A percentile compares a stretch with the other conserved stretches of the same genome.
Evolutionary conservation across 2,113 vertebrate species (phyloP).

Genomic region (Mixornis gularis): DNA sequence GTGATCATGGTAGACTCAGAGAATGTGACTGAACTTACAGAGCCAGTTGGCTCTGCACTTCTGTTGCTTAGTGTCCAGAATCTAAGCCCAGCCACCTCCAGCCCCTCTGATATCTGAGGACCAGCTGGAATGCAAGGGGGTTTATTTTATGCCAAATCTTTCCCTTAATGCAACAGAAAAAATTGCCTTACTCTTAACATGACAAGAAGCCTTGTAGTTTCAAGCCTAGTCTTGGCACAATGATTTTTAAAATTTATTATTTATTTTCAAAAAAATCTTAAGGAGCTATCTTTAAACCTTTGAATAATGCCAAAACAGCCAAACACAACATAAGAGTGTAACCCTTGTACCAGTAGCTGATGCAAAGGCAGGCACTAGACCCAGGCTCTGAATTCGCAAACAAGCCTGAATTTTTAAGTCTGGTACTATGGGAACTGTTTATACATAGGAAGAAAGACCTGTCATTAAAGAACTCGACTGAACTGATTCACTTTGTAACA

Average conservation of each 20-base stretch:
- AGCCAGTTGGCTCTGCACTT: not conserved
- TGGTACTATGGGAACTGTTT: not conserved
- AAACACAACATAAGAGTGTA: not conserved
- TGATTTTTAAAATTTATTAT: not conserved
- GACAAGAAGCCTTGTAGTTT: not conserved
- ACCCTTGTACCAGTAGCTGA: not conserved
- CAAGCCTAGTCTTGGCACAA: not conserved
- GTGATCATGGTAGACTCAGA: not conserved
- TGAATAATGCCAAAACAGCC: not conserved
- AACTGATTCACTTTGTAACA: not conserved
- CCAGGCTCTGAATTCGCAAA: not conserved
- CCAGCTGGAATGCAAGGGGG: not conserved
- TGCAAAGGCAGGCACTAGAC: not conserved
- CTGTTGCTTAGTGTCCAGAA: not conserved
- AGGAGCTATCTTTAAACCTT: not conserved
- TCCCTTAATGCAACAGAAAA: not conserved
- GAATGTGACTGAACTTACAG: not conserved
- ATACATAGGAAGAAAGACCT: not conserved
- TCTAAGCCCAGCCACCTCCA: not conserved
- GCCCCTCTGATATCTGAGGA: not conserved
- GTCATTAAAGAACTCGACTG: not conserved
- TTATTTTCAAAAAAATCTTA: not conserved
- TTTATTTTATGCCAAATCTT: not conserved
- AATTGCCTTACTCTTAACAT: not conserved
- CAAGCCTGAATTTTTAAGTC: not conserved